Evolutionary conservation across 2,113 vertebrate genomes (phyloP).

Genomic region (Limanda limanda): DNA sequence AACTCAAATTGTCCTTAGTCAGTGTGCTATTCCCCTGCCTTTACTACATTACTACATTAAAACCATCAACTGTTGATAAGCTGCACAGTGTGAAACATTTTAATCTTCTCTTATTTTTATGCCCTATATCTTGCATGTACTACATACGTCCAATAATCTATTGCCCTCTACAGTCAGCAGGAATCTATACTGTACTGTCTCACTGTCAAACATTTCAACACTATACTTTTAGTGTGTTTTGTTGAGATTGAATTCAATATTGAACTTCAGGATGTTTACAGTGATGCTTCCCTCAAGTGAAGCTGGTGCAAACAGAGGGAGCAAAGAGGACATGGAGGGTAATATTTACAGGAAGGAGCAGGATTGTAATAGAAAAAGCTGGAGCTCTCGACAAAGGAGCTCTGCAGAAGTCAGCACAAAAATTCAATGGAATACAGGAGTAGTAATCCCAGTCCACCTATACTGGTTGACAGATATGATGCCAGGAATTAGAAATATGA

Average conservation of each 20-base stretch:
- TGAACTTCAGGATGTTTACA: conserved; percentile 14
- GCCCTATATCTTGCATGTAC: not conserved
- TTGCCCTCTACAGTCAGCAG: not conserved
- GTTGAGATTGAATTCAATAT: conserved; percentile 5
- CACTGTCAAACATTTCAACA: not conserved
- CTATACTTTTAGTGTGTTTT: conserved; percentile 1
- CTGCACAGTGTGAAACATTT: not conserved
- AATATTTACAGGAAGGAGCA: conserved; percentile 12
- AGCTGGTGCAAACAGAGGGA: not conserved
- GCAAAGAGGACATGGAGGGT: not conserved
- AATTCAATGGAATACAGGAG: conserved; percentile 17
- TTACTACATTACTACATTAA: too few species aligned
- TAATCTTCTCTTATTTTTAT: not conserved
- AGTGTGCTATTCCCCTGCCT: too few species aligned
- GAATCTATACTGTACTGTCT: not conserved
- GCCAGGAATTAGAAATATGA: conserved; percentile 21
- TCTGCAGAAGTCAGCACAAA: conserved; percentile 49
- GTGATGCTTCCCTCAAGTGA: conserved; percentile 1
- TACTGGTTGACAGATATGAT: conserved; percentile 22
- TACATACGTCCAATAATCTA: not conserved
- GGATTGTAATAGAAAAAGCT: conserved; percentile 23
- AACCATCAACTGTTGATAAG: not conserved
- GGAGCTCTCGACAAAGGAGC: conserved; percentile 36
- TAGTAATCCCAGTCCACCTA: conserved; percentile 43
- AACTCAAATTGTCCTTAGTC: too few species aligned